Conservation (phyloP, 2,113 vertebrate genomes). For the Morone chrysops region DNA sequence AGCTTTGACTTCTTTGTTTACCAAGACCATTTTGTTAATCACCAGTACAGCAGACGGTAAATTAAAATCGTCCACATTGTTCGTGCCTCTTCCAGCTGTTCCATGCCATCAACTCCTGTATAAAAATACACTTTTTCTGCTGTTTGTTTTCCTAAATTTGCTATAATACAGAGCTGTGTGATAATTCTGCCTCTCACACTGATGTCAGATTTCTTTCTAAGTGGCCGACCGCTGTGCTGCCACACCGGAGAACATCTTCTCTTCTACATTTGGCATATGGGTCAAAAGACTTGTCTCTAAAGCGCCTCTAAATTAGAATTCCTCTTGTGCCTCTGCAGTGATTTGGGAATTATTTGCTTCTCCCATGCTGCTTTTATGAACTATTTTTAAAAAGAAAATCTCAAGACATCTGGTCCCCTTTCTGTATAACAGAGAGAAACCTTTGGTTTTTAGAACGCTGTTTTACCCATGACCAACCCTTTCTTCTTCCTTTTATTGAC, state of each 20-base stretch:
- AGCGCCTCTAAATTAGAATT: constrained; percentile 47
- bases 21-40: not conserved
- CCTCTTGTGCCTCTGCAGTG: constrained; percentile 1
- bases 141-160: constrained; percentile 8
- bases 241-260: constrained; percentile 1
- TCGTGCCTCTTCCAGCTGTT: not conserved
- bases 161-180: not conserved
- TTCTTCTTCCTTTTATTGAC: not conserved
- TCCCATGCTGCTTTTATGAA: constrained; percentile 25
- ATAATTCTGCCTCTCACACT: constrained; percentile 11
- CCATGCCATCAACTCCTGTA: not conserved
- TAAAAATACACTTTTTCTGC: not conserved
- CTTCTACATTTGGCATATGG: constrained; percentile 6
- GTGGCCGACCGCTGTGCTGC: constrained; percentile 25
- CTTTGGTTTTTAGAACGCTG: not conserved
- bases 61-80: not conserved
- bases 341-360: constrained; percentile 41
- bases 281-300: constrained; percentile 31
- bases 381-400: constrained; percentile 15
- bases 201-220: constrained; percentile 27
- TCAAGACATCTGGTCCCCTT: constrained; percentile 36
- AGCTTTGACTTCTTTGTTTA: not conserved
- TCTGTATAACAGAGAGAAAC: constrained; percentile 1
- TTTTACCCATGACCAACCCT: not conserved
- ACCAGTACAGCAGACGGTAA: not conserved